phyloP scores from a whole-genome alignment of 2,797 vertebrate species.

The Carapus acus region DNA sequence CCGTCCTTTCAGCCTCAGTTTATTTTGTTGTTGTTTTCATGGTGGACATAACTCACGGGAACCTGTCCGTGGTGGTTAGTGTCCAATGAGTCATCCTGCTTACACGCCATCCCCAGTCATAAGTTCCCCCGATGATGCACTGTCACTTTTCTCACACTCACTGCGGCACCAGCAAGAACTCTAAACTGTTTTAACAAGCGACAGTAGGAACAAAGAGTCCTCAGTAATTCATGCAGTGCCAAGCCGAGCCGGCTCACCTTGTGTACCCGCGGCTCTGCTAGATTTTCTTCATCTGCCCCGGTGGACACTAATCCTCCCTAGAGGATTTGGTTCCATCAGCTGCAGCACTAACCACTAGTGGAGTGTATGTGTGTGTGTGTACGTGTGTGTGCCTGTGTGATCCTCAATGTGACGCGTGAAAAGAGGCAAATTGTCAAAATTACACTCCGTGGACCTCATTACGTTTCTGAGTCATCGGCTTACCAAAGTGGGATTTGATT shows the following conservation, averaged over 20 bases:
- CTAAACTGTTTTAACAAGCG: constrained; percentile 4
- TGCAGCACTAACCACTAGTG: constrained; percentile 32
- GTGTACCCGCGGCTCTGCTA: constrained; percentile 47
- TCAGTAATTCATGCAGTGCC: constrained; percentile 34
- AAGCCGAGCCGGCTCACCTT: constrained; percentile 44
- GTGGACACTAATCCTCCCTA: constrained; percentile 75
- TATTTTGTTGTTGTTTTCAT: neutral
- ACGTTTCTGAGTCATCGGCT: constrained; percentile 50
- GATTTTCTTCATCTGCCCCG: constrained; percentile 69
- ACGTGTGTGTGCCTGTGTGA: too few relatives aligned
- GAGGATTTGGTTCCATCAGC: constrained; percentile 71
- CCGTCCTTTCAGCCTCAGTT: too few relatives aligned
- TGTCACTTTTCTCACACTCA: neutral
- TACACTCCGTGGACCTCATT: constrained; percentile 15
- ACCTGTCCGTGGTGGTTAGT: constrained; percentile 4
- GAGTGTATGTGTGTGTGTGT: constrained; percentile 40
- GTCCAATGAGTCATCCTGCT: constrained; percentile 9
- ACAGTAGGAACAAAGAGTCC: constrained; percentile 7
- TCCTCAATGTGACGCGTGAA: constrained; percentile 38
- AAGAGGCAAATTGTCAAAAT: constrained; percentile 32
- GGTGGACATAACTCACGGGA: neutral
- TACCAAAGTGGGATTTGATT: constrained; percentile 5
- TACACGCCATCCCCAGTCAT: constrained; percentile 8
- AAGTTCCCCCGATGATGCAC: constrained; percentile 3
- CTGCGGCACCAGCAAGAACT: neutral